phyloP scores from a whole-genome alignment of 2,888 invertebrate genomes.

The Napeogenes inachia region DNA sequence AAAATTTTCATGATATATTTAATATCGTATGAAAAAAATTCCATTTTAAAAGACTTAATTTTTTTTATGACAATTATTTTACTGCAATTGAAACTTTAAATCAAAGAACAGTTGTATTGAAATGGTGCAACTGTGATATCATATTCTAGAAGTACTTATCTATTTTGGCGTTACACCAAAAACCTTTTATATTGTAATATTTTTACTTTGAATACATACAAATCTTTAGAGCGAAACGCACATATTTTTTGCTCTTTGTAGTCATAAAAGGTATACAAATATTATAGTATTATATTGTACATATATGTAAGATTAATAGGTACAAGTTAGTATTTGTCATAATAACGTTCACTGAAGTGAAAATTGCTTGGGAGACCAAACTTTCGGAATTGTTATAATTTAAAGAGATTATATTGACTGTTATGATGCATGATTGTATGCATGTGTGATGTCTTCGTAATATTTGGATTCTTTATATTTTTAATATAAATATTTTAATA shows the following conservation, averaged over 20 bases:
- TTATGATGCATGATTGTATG: slow-evolving; percentile 49
- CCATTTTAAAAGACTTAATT: too few relatives aligned
- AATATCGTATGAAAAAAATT: too few relatives aligned
- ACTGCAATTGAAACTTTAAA: too few relatives aligned
- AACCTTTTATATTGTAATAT: slow-evolving; percentile 15
- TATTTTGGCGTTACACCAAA: slow-evolving; percentile 6
- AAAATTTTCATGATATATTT: too few relatives aligned
- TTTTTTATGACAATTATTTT: too few relatives aligned
- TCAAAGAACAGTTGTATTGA: too few relatives aligned
- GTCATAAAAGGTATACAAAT: slow-evolving; percentile 45
- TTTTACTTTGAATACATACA: slow-evolving; percentile 3
- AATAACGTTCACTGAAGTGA: slow-evolving; percentile 9
- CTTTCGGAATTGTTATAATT: slow-evolving; percentile 21
- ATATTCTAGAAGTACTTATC: background rate
- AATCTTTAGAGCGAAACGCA: slow-evolving; percentile 52
- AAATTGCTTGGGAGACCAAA: slow-evolving; percentile 21
- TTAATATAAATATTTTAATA: slow-evolving; percentile 5
- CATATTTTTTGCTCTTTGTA: slow-evolving; percentile 50
- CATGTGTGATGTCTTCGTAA: slow-evolving; percentile 37
- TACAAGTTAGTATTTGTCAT: slow-evolving; percentile 51
- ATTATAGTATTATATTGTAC: slow-evolving; percentile 41
- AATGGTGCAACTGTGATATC: too few relatives aligned
- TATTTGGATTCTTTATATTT: slow-evolving; percentile 17
- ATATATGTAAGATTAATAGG: slow-evolving; percentile 45
- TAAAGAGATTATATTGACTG: slow-evolving; percentile 23